Percentiles rank a stretch among this genome's conserved stretches.
Evolutionary conservation across 2,797 vertebrate genomes (phyloP).

Genomic region (Decapterus maruadsi): DNA sequence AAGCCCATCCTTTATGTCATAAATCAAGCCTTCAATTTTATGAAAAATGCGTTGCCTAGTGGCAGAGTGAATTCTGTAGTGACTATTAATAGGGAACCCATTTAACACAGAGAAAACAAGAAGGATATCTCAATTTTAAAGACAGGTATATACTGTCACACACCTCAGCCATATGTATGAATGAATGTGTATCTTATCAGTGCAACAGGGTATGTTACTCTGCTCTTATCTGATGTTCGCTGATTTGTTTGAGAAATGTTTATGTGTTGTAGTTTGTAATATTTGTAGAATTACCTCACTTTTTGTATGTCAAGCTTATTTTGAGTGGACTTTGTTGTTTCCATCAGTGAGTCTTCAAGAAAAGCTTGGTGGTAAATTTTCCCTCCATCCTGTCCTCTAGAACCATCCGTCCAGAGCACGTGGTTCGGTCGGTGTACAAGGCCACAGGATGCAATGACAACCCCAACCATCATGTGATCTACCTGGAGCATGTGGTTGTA

Average conservation of each 20-base stretch:
- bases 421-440: slow-evolving; percentile 97
- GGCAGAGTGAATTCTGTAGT: too few relatives aligned
- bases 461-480: slow-evolving; percentile 95
- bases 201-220: neutral
- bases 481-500: slow-evolving; percentile 96
- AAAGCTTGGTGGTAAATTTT: neutral
- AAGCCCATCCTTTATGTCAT: too few relatives aligned
- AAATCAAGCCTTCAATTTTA: too few relatives aligned
- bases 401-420: slow-evolving; percentile 96
- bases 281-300: neutral
- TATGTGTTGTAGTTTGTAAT: neutral
- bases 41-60: too few relatives aligned
- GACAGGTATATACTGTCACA: neutral
- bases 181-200: neutral
- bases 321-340: neutral
- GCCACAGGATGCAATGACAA: slow-evolving; percentile 96
- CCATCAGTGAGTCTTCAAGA: neutral
- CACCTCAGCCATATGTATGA: neutral
- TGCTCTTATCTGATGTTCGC: neutral
- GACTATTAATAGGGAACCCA: too few relatives aligned
- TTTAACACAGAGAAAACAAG: neutral
- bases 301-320: neutral
- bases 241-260: neutral
- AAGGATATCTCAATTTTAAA: neutral
- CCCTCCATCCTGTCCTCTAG: slow-evolving; percentile 75